phyloP scores from a whole-genome alignment of 2,113 vertebrate genomes.

The Amazona guildingii region DNA sequence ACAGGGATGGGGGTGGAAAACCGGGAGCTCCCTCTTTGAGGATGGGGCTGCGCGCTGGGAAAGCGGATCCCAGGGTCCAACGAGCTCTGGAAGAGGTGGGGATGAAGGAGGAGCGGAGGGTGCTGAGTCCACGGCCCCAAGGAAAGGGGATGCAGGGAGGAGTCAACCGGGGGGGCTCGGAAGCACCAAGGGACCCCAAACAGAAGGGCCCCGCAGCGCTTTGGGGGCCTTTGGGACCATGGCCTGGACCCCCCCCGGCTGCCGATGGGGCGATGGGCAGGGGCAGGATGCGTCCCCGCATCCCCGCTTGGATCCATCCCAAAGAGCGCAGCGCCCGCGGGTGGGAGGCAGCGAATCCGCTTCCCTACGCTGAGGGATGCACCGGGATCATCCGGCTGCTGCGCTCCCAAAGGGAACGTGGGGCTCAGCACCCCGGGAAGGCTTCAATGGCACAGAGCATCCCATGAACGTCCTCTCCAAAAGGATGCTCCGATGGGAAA shows the following conservation, averaged over 20 bases:
- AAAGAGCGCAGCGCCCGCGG: no score
- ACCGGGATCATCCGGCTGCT: background rate
- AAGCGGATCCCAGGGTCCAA: background rate
- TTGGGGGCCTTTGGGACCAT: accelerated
- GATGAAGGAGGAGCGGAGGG: background rate
- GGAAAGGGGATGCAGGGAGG: background rate
- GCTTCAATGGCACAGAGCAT: no score
- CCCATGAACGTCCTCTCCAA: background rate
- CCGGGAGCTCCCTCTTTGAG: background rate
- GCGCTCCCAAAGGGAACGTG: no score
- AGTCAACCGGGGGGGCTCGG: accelerated
- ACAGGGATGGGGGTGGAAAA: accelerated
- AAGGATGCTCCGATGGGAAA: background rate
- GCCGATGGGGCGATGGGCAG: no score
- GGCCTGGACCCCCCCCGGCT: background rate
- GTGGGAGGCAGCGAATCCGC: background rate
- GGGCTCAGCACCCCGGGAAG: no score
- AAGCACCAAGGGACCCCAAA: background rate
- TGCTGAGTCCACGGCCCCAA: accelerated
- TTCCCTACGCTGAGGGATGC: accelerated
- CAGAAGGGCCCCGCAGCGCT: background rate
- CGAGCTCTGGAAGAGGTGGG: background rate
- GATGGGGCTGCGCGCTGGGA: background rate
- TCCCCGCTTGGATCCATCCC: no score
- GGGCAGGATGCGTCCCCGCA: no score